Conservation (phyloP, 2,888 invertebrate genomes). For the Galeopsomyia nigrocyanea region DNA sequence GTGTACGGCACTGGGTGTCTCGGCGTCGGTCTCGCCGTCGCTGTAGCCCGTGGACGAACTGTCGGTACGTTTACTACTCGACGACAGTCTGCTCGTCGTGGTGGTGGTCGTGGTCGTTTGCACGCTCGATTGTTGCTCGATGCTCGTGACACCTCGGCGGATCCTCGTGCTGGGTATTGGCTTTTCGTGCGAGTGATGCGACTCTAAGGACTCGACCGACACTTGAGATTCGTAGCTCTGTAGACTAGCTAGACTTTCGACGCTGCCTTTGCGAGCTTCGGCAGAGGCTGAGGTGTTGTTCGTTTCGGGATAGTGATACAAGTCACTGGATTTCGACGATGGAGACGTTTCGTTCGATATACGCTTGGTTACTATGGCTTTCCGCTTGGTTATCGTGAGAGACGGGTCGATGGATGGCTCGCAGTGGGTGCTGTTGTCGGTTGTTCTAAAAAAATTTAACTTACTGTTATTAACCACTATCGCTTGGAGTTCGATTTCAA, state of each 20-base stretch:
- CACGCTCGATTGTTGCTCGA: constrained; percentile 55
- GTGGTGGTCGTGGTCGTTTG: constrained; percentile 55
- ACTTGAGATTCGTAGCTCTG: constrained; percentile 69
- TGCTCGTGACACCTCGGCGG: constrained; percentile 53
- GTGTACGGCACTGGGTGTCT: constrained; percentile 62
- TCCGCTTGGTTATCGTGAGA: constrained; percentile 61
- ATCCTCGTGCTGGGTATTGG: constrained; percentile 64
- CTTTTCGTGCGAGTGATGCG: constrained; percentile 61
- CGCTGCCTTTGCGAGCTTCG: constrained; percentile 69
- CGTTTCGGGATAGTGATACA: constrained; percentile 26
- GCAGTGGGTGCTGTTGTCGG: constrained; percentile 51
- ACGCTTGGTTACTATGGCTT: constrained; percentile 63
- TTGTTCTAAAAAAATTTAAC: constrained; percentile 16
- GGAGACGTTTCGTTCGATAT: constrained; percentile 65
- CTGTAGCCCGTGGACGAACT: constrained; percentile 67
- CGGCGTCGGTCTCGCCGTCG: constrained; percentile 69
- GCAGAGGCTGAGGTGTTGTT: constrained; percentile 26
- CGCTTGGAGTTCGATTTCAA: too few species aligned
- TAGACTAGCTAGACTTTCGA: constrained; percentile 71
- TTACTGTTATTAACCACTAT: too few species aligned
- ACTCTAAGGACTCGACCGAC: constrained; percentile 68
- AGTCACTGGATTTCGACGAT: constrained; percentile 60
- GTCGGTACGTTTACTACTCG: constrained; percentile 61
- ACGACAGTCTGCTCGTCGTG: constrained; percentile 56
- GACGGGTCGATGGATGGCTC: constrained; percentile 61